phyloP scores from a whole-genome alignment of 1,140 invertebrate genomes.

The Camponotus vicinus region DNA sequence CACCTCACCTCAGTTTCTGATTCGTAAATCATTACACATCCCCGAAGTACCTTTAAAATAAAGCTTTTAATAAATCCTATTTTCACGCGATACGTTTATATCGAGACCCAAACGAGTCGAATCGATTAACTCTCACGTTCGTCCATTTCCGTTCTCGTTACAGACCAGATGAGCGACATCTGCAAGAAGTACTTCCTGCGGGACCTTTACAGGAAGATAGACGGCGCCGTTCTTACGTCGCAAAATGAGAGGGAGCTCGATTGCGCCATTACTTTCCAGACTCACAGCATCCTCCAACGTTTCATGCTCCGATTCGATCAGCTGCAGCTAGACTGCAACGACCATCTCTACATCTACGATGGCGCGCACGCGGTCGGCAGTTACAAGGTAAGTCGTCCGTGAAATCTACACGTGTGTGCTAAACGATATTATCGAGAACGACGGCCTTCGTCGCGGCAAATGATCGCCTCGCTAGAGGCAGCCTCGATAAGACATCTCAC shows the following conservation, averaged over 20 bases:
- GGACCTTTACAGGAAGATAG: constrained; percentile 95
- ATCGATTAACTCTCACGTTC: constrained; percentile 28
- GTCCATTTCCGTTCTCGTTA: constrained; percentile 82
- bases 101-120: not conserved
- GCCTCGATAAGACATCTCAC: constrained; percentile 46
- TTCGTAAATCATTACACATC: not conserved
- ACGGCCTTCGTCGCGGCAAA: constrained; percentile 13
- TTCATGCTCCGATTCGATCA: constrained; percentile 96
- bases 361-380: constrained; percentile 95
- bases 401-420: not conserved
- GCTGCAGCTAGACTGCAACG: constrained; percentile 95
- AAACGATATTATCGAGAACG: constrained; percentile 14
- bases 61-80: no score
- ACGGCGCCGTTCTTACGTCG: constrained; percentile 95
- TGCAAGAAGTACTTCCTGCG: constrained; percentile 95
- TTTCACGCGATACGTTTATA: not conserved
- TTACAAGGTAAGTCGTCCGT: constrained; percentile 90
- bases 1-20: not conserved
- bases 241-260: constrained; percentile 95
- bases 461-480: not conserved
- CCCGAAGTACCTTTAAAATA: no score
- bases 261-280: constrained; percentile 97
- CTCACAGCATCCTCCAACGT: constrained; percentile 95
- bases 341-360: constrained; percentile 97
- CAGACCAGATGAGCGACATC: constrained; percentile 94